Evolutionary conservation across 2,113 vertebrate genomes (phyloP).

Genomic region (Lethenteron reissneri): DNA sequence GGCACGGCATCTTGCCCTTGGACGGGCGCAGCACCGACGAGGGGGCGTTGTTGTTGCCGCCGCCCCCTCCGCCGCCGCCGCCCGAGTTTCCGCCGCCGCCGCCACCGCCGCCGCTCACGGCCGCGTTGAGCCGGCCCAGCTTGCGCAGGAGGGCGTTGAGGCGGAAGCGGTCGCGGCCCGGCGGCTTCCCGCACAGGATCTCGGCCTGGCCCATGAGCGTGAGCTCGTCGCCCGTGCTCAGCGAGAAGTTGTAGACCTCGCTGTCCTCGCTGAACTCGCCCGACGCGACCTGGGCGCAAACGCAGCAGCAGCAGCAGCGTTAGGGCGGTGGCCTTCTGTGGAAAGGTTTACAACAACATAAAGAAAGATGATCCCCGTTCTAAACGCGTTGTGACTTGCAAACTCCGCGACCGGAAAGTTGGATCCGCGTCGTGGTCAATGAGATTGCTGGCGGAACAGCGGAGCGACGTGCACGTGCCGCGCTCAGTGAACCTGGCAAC

Average conservation of each 20-base stretch:
- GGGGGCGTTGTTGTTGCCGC: no score
- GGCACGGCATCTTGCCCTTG: slow-evolving; percentile 72
- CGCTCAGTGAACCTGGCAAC: no score
- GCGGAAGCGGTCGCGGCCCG: slow-evolving; percentile 60
- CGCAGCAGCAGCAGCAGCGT: neutral
- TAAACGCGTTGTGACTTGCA: no score
- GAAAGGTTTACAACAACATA: no score
- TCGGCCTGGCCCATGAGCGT: slow-evolving; percentile 95
- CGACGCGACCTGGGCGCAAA: slow-evolving; percentile 51
- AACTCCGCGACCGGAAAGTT: no score
- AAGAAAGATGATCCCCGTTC: no score
- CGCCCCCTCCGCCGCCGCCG: no score
- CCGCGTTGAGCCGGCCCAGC: slow-evolving; percentile 37
- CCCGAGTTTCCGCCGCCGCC: slow-evolving; percentile 9
- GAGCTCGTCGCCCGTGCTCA: slow-evolving; percentile 84
- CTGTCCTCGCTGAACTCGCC: slow-evolving; percentile 98
- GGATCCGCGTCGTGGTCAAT: no score
- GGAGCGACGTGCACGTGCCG: no score
- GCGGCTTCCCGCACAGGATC: slow-evolving; percentile 66
- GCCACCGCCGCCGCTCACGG: slow-evolving; percentile 13
- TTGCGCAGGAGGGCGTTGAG: slow-evolving; percentile 55
- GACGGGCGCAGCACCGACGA: slow-evolving; percentile 16
- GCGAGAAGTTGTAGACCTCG: slow-evolving; percentile 92
- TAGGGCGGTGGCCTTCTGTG: no score
- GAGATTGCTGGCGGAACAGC: no score